A percentile compares a stretch with the other conserved stretches of the same genome.
These are phyloP conservation scores for Enteromius radiatus DNA, from an alignment of 2,797 vertebrate genomes.

Conservation along the genomic window DNA sequence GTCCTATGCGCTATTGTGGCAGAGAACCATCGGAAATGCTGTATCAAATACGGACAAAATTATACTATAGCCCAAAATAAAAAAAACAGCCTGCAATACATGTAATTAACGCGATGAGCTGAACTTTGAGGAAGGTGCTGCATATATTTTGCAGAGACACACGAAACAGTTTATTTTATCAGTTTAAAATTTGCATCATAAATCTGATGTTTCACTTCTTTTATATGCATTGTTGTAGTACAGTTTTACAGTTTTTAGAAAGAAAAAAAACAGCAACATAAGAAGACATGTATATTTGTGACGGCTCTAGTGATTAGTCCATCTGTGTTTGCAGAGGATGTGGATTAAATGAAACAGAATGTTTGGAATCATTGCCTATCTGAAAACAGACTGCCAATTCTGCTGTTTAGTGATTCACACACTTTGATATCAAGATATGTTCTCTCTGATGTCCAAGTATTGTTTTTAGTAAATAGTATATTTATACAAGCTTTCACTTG, in stretches of 20 bases:
- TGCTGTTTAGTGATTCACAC: not conserved
- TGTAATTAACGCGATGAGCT: constrained; percentile 13
- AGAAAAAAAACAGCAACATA: not conserved
- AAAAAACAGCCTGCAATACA: not conserved
- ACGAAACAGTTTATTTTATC: not conserved
- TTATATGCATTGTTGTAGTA: not conserved
- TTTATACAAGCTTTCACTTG: not conserved
- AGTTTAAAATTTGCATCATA: not conserved
- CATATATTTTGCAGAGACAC: constrained; percentile 2
- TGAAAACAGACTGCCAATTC: not conserved
- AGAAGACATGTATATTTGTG: not conserved
- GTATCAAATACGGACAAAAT: not conserved
- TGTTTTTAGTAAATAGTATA: constrained; percentile 1
- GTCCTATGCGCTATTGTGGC: not conserved
- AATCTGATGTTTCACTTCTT: not conserved
- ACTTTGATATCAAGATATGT: not conserved
- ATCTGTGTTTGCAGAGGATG: constrained; percentile 22
- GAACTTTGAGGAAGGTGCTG: not conserved
- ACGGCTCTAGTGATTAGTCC: not conserved
- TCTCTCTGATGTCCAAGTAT: not conserved
- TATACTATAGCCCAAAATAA: constrained; percentile 19
- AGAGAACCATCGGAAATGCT: not conserved
- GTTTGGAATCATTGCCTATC: not conserved
- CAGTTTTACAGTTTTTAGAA: not conserved
- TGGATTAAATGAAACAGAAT: constrained; percentile 2